Evolutionary conservation across 2,888 invertebrate species (phyloP).

Genomic region (Drosophila stalkeri): DNA sequence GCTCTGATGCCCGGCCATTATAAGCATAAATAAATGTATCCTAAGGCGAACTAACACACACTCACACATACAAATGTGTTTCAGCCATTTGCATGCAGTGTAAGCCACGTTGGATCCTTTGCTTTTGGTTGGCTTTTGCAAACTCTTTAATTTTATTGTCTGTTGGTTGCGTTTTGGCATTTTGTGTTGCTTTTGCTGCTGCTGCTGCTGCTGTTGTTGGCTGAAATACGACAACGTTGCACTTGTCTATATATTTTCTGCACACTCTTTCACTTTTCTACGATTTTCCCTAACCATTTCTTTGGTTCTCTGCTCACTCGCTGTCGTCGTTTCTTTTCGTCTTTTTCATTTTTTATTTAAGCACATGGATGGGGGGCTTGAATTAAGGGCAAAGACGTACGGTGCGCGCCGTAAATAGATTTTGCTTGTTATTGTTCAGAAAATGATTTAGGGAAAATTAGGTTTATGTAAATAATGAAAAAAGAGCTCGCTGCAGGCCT

Average conservation of each 20-base stretch:
- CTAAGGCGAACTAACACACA: conserved; percentile 52
- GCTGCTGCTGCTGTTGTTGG: conserved; percentile 1
- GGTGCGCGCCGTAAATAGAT: conserved; percentile 72
- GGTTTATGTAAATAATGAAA: conserved; percentile 84
- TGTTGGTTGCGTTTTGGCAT: conserved; percentile 58
- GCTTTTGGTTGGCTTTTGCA: conserved; percentile 53
- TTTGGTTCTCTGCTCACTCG: conserved; percentile 9
- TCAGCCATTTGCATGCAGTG: conserved; percentile 50
- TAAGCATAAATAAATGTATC: conserved; percentile 78
- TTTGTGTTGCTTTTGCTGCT: conserved; percentile 25
- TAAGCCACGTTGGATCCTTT: conserved; percentile 46
- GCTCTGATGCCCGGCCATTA: conserved; percentile 73
- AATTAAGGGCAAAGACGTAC: conserved; percentile 59
- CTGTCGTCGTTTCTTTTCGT: conserved; percentile 36
- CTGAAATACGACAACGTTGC: conserved; percentile 55
- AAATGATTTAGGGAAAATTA: conserved; percentile 85
- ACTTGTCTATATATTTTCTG: conserved; percentile 72
- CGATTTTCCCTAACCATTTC: conserved; percentile 35
- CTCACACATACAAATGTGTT: conserved; percentile 10
- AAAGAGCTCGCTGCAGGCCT: conserved; percentile 62
- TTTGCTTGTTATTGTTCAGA: conserved; percentile 79
- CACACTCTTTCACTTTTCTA: conserved; percentile 42
- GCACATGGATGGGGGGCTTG: conserved; percentile 10
- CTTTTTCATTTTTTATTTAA: conserved; percentile 2
- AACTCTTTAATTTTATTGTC: conserved; percentile 77